Evolutionary conservation across 2,888 invertebrate genomes (phyloP), one percentile per base, ranked within the genome.

Genomic region (Chloroclystis v-ata): DNA sequence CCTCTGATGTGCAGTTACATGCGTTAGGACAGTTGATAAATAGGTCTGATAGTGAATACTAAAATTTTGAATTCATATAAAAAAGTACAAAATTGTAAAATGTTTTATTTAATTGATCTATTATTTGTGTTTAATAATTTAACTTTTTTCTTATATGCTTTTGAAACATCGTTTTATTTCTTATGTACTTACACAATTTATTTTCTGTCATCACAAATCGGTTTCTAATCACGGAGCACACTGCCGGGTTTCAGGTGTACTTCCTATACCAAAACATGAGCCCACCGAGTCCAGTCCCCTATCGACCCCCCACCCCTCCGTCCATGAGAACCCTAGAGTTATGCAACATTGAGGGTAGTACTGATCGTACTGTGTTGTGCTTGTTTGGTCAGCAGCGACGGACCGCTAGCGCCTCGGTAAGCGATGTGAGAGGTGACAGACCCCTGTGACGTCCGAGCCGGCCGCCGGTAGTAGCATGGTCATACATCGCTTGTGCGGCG

Each of bases 311-410:
- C 60, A 70, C 68, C 69, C 60, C 46, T 49, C 61, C 37, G 49
- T 49, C 39, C 50, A 50, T 50, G 45, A 43, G 66, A 65, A 57
- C 65, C 69, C 67, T 69, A 70, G 63, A 69, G 59, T 68, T 69
- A 77, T 70, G 75, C 69, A 80, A 75, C 68, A 73, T 78, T 75
- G 77, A 74, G 82, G 81, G 80, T 77, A 78, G 78, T 80, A 87
- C 83, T 86, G 85, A 86, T 69, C 81, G 83, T 81, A 81, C 83
- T 78, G 73, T 84, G 80, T 85, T 85, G 76, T 83, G 83, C 85
- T 87, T 86, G 83, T 85, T 84, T 84, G 86, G 84, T 84, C 86
- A 84, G 86, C 86, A 84, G 86, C 86, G 73, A 83, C 85, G 86
- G 86, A 84, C 82, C 85, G 85, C 78, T 85, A 87, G 85, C 79